These are phyloP conservation scores for Scophthalmus maximus DNA, from an alignment of 2,113 vertebrate species.

Conservation along the genomic window DNA sequence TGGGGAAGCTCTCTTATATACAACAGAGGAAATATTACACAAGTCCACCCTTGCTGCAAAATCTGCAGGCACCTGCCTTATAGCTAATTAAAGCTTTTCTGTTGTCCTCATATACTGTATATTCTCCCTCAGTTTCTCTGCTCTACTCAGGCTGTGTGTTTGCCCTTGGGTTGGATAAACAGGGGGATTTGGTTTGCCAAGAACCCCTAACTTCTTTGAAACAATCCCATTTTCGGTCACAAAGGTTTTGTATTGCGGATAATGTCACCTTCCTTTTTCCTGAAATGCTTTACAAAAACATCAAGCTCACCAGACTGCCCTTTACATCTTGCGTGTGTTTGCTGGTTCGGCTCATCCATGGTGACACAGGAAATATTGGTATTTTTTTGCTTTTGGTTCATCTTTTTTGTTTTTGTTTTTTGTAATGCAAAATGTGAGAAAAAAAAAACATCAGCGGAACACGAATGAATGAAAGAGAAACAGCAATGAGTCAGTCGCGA, in stretches of 20 bases:
- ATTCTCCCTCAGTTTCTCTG: constrained; percentile 19
- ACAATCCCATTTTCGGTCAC: constrained; percentile 17
- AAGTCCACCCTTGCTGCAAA: neutral
- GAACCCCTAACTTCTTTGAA: constrained; percentile 19
- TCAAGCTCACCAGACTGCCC: neutral
- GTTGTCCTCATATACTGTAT: neutral
- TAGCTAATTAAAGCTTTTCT: constrained; percentile 31
- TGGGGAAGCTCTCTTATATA: neutral
- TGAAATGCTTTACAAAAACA: constrained; percentile 1
- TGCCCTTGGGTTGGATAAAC: constrained; percentile 39
- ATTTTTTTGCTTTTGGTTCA: neutral
- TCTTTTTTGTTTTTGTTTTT: neutral
- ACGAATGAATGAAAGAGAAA: constrained; percentile 45
- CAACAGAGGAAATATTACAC: neutral
- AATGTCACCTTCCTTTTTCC: constrained; percentile 31
- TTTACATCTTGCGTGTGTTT: neutral
- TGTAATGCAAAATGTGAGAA: neutral
- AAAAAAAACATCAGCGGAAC: neutral
- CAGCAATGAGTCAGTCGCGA: constrained; percentile 32
- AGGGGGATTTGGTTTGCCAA: constrained; percentile 17
- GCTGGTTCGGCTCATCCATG: neutral
- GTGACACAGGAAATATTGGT: neutral
- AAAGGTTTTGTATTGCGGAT: constrained; percentile 27
- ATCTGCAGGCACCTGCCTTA: constrained; percentile 2
- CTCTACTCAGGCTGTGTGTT: neutral